A percentile compares a stretch with the other conserved stretches of the same genome.
phyloP scores from a whole-genome alignment of 2,888 invertebrate genomes.

The Meganola albula region DNA sequence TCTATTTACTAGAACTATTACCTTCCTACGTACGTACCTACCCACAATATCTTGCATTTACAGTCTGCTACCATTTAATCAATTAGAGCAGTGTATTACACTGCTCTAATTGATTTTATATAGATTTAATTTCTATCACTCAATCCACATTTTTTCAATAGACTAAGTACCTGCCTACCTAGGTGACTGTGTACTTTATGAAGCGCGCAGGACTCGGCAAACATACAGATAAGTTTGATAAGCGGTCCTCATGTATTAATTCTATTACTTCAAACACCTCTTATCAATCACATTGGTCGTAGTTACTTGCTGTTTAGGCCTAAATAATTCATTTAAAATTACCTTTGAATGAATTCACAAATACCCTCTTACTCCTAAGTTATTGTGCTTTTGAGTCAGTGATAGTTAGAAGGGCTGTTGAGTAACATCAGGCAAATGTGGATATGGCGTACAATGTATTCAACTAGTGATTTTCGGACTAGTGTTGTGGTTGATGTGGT shows the following conservation, averaged over 20 bases:
- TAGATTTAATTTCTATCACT: too few species aligned
- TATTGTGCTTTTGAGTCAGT: conserved; percentile 10
- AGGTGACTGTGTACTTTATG: too few species aligned
- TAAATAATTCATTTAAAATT: conserved; percentile 8
- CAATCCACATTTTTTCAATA: too few species aligned
- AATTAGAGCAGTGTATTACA: too few species aligned
- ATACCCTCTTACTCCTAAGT: conserved; percentile 20
- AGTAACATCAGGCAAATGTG: conserved; percentile 39
- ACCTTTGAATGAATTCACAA: conserved; percentile 4
- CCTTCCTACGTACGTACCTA: too few species aligned
- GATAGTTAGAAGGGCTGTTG: conserved; percentile 12
- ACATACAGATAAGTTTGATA: conserved; percentile 67
- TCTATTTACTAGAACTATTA: too few species aligned
- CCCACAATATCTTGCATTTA: too few species aligned
- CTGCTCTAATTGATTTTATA: too few species aligned
- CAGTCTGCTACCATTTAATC: too few species aligned
- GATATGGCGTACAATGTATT: conserved; percentile 50
- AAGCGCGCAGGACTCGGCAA: conserved; percentile 44
- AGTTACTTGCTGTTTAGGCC: conserved; percentile 28
- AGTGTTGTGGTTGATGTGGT: conserved; percentile 37
- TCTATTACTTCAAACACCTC: conserved; percentile 53
- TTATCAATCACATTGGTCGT: conserved; percentile 52
- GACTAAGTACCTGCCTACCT: too few species aligned
- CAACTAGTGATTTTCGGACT: conserved; percentile 41
- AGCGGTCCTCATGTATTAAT: conserved; percentile 46